Evolutionary conservation across 2,113 vertebrate genomes (phyloP), one percentile per base, ranked within the genome.

Genomic region (Bettongia penicillata): DNA sequence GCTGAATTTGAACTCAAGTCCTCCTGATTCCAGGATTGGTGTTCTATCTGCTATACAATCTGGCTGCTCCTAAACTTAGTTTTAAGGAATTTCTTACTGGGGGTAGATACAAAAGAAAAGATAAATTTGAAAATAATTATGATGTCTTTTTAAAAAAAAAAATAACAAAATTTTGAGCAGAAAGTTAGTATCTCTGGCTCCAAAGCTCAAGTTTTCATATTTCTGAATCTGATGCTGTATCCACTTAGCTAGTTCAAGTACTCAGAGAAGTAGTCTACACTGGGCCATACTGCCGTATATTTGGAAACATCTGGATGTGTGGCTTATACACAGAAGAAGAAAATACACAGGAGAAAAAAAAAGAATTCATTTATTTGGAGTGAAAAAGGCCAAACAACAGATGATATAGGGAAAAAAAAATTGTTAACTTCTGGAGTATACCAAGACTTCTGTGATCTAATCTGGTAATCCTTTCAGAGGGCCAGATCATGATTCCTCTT

Each of bases 221-320:
- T 28, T 47, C 2, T 51, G 90, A 91, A 49, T 93, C 24, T 16
- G 19, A 16, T 77, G 31, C 16, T 19, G 16, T 77, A n/a, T 84
- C n/a, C 16, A 22, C 19, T 43, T 43, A 23, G n/a, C 68, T 43
- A 68, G 19, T 84, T 52, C 68, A 53, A 14, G 51, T n/a, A 90
- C 89, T 48, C 25, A 25, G 93, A 43, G n/a, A 48, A 47, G 53
- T 55, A n/a, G 2, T 91, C 50, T 51, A 0, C 31, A 24, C 11
- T 51, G 61, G 0, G 47, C 31, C 6, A 37, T 0, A 47, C 50
- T 94, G 91, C 91, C 93, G 57, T 91, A 57, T 93, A 22, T 53
- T 95, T 68, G 48, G 11, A 94, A 96, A 93, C 57, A 95, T 93
- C 91, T 95, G 91, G 57, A 92, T 51, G 55, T 3, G 50, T 91